Percentiles rank a stretch among this genome's conserved stretches.
Evolutionary conservation across 2,113 vertebrate species (phyloP).

Genomic region (Chloropsis cyanopogon): DNA sequence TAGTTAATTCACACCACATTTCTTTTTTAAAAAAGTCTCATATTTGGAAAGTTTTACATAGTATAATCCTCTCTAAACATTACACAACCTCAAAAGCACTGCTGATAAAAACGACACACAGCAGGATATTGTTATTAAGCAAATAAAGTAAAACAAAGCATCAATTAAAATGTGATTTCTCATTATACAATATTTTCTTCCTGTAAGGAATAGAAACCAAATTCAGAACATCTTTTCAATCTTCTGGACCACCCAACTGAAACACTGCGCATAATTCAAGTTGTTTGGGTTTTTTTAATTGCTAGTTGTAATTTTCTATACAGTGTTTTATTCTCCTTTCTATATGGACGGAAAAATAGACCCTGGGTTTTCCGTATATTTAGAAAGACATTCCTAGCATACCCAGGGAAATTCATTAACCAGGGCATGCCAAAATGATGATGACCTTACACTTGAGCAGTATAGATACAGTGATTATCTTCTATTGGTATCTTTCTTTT

Average conservation of each 20-base stretch:
- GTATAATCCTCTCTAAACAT: constrained; percentile 2
- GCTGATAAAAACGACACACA: constrained; percentile 13
- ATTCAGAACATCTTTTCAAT: neutral
- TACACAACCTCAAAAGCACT: constrained; percentile 27
- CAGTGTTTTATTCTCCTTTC: neutral
- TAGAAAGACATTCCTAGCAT: neutral
- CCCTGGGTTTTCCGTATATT: neutral
- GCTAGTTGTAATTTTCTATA: neutral
- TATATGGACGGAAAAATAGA: neutral
- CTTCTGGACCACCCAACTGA: neutral
- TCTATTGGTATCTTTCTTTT: neutral
- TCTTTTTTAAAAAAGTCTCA: neutral
- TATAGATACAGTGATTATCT: neutral
- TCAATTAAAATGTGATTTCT: neutral
- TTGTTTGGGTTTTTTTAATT: neutral
- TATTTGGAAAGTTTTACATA: neutral
- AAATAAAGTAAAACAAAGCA: neutral
- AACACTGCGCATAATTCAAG: neutral
- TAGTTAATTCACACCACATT: constrained; percentile 21
- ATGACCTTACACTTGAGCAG: neutral
- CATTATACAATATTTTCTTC: neutral
- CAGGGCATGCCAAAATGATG: neutral
- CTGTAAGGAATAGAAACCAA: neutral
- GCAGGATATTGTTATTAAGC: neutral
- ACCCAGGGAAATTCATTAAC: neutral